A percentile compares a stretch with the other conserved stretches of the same genome.
Evolutionary conservation across 2,113 vertebrate species (phyloP).

Genomic region (Dasyornis broadbenti): DNA sequence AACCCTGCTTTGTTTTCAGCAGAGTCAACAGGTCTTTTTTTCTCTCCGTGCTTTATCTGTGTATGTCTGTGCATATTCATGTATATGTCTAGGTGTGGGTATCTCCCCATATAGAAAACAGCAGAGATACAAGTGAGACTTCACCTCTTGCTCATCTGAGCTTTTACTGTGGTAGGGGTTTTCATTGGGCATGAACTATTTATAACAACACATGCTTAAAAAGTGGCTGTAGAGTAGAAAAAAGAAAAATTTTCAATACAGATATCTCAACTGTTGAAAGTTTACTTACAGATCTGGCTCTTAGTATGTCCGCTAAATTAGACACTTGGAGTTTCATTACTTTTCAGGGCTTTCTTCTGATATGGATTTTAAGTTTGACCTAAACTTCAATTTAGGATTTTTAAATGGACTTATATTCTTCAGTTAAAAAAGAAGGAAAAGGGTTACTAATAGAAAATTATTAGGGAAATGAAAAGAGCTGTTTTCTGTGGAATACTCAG

Average conservation of each 20-base stretch:
- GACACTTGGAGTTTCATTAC: background rate
- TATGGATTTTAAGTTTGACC: background rate
- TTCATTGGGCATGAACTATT: background rate
- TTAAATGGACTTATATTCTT: background rate
- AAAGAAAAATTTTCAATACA: background rate
- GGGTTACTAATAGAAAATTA: background rate
- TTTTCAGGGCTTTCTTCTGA: background rate
- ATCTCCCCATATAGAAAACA: background rate
- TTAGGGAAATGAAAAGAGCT: background rate
- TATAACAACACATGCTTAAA: background rate
- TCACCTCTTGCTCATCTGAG: background rate
- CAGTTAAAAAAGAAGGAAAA: background rate
- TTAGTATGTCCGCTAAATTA: background rate
- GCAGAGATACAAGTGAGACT: background rate
- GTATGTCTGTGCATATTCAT: background rate
- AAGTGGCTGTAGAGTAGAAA: background rate
- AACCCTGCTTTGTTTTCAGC: background rate
- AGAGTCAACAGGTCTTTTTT: background rate
- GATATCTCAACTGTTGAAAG: background rate
- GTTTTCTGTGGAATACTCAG: background rate
- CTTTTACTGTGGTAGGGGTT: background rate
- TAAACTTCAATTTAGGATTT: background rate
- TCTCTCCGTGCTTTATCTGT: background rate
- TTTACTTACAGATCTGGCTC: background rate
- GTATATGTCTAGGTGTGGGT: fast-evolving